Base-by-base conservation (phyloP, 2,113 vertebrate genomes). In the Cebus imitator region DNA sequence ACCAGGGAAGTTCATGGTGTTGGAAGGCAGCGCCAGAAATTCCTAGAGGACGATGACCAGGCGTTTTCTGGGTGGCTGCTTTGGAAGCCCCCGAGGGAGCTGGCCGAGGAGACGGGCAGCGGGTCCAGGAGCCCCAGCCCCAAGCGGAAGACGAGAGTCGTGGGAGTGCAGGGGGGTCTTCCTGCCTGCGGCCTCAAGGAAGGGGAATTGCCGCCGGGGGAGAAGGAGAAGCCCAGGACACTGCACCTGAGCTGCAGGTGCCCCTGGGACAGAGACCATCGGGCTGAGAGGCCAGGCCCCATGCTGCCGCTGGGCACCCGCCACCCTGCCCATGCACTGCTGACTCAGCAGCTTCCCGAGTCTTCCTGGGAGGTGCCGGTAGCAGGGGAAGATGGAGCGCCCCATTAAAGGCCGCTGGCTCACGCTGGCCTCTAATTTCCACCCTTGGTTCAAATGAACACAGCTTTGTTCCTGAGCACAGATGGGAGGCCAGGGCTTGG, bases 361-460 rank as follows among this genome's bases (percentile, higher is more conserved):
- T 14, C 94, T 43, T 85, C 72, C 83, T 58, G 0, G 58, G 96
- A 97, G 97, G 76, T 57, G 95, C 68, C 68, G 40, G 48, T 93
- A 72, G 45, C 81, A 37, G 81, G 8, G 57, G 66, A 45, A 93
- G 97, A 96, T 64, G 35, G 76, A 96, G 92, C 0, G 4, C 86
- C 96, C 97, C 50, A 0, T 76, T 75, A 90, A 72, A 93, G 87
- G 97, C 80, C 64, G 9, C 66, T n/a, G 87, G 94, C 90, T 95
- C 40, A 3, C 75, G 78, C 35, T 0, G 37, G 90, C 95, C 82
- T 70, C 73, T n/a, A 1, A 10, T 85, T 76, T 64, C 78, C 57
- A 58, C 4, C 75, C 66, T 50, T 14, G 18, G 72, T 75, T 80
- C 84, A 23, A 32, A 43, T 35, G 5, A 32, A 52, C 37, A 1